Base-by-base conservation (phyloP, 2,797 vertebrate species). In the Craterocephalus amniculus region DNA sequence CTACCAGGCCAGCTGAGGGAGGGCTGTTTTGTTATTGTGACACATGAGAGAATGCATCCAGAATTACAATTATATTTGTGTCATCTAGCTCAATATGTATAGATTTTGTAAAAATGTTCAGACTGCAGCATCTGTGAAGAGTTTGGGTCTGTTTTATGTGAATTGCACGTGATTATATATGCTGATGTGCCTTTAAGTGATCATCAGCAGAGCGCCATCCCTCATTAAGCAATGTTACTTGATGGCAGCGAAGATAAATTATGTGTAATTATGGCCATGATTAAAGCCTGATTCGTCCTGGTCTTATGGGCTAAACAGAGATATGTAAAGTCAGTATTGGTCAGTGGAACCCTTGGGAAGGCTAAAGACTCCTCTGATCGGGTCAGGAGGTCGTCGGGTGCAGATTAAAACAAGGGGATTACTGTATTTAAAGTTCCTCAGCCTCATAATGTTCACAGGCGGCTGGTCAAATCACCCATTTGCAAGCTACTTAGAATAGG, bases 351-450 rank as follows among this genome's bases (percentile, higher is more conserved):
- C 83, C 90, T 26, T 31, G 90, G 87, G 93, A 93, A 55, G 76
- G 61, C 81, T 91, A 83, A 90, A 88, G 76, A 86, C 80, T 83
- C 71, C 60, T 74, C 65, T n/a, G 67, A 73, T 34, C 16, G 74
- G 91, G 93, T 93, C 92, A 91, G 29, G 63, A 76, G 93, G 91
- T 93, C 91, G 90, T 38, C 80, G 84, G 85, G 87, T 87, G 81
- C 87, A 89, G 89, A 95, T 92, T 94, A 90, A 92, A 92, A 93
- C 89, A 93, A 91, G 90, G 87, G 91, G 90, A 93, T 94, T 92
- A 93, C 90, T 90, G 89, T 90, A 92, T 93, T 92, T 90, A 93
- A 90, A 56, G 74, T 88, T 90, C 86, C 87, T 66, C 78, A 83
- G 75, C 84, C 87, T 82, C 74, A 75, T 86, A 91, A 79, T 38